Conservation (phyloP, 2,797 vertebrate species). For the Ciconia nigra region DNA sequence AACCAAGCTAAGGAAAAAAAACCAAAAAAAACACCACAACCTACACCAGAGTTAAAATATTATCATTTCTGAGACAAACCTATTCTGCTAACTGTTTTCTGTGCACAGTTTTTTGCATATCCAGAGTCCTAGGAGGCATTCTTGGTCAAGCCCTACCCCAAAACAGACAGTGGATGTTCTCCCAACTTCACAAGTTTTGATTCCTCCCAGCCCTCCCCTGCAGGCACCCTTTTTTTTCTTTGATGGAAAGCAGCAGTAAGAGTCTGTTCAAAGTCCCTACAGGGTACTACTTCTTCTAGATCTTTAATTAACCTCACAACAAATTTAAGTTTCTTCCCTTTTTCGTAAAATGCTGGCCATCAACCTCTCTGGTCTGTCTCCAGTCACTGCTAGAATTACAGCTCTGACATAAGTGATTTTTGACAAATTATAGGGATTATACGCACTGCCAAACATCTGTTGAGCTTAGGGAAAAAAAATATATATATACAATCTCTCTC, state of each 20-base stretch:
- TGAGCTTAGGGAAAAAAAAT: neutral
- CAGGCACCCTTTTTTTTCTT: neutral
- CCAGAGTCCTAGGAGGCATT: neutral
- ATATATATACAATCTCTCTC: neutral
- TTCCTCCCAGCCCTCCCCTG: neutral
- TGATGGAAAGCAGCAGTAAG: neutral
- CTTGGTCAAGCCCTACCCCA: neutral
- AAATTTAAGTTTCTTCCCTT: neutral
- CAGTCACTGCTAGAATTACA: neutral
- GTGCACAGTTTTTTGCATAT: neutral
- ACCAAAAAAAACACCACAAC: no score
- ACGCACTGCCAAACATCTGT: neutral
- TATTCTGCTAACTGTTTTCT: neutral
- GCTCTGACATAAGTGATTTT: neutral
- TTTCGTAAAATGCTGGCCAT: neutral
- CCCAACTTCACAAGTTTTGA: neutral
- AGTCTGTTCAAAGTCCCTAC: neutral
- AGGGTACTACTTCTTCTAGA: neutral
- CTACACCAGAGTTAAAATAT: neutral
- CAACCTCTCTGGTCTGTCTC: neutral
- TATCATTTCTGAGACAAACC: neutral
- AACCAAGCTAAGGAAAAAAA: neutral
- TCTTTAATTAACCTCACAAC: neutral
- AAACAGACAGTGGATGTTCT: neutral
- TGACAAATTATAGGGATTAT: neutral